Evolutionary conservation across 35 echinoderm and acorn worm genomes (phyloP).

Genomic region (Acanthaster planci): DNA sequence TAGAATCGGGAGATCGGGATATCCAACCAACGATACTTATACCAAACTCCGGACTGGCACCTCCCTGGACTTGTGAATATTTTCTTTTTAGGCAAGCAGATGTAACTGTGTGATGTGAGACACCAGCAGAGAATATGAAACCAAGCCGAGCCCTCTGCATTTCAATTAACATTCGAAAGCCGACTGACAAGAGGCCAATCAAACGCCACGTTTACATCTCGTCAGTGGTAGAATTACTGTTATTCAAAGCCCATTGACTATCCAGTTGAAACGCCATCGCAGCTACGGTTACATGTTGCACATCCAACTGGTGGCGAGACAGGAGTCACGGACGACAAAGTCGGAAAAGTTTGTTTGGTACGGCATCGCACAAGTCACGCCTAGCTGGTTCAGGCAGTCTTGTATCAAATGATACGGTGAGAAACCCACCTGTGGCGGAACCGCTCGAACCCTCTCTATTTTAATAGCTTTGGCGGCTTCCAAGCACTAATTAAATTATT

Average conservation of each 20-base stretch:
- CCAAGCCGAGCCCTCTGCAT: background rate
- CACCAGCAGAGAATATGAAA: background rate
- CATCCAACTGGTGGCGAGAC: background rate
- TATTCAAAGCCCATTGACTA: background rate
- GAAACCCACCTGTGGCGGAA: constrained; percentile 6
- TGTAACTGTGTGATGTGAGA: background rate
- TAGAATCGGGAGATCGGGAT: too few species aligned
- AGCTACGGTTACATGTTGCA: background rate
- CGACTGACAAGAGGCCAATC: background rate
- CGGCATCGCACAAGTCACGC: background rate
- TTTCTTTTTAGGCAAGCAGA: constrained; percentile 11
- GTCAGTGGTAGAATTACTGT: background rate
- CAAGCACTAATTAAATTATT: constrained; percentile 7
- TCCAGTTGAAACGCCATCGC: background rate
- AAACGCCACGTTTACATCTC: background rate
- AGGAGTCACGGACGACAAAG: background rate
- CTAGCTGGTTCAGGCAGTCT: background rate
- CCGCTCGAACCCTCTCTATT: background rate
- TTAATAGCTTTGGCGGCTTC: background rate
- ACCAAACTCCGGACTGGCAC: too few species aligned
- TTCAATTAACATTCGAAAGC: background rate
- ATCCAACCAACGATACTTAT: too few species aligned
- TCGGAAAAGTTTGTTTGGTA: constrained; percentile 3
- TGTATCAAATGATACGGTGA: background rate
- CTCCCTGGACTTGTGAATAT: too few species aligned